A percentile compares a stretch with the other conserved stretches of the same genome.
Conservation (phyloP, 2,113 vertebrate genomes). For the Nipponia nippon region DNA sequence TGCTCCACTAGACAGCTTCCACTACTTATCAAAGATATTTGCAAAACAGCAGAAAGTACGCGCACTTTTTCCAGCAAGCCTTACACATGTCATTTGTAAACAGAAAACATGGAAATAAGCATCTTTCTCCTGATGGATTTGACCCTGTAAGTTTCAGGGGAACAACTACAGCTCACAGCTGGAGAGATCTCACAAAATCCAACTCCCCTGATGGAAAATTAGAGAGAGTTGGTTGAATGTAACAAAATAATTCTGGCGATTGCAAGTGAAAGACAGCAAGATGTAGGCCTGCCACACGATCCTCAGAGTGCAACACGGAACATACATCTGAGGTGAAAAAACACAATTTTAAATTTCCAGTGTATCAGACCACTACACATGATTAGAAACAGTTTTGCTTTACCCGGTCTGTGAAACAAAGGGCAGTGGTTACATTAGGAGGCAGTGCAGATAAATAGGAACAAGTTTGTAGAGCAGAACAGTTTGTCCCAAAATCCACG, state of each 20-base stretch:
- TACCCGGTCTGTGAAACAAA: not conserved
- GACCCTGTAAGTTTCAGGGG: not conserved
- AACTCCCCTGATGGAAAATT: not conserved
- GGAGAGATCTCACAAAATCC: not conserved
- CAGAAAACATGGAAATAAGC: not conserved
- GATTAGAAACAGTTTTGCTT: not conserved
- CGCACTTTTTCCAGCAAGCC: not conserved
- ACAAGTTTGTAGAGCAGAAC: not conserved
- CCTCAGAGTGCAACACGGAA: rapidly evolving
- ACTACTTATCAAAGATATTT: not conserved
- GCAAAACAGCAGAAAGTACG: not conserved
- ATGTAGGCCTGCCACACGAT: not conserved
- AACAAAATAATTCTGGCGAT: not conserved
- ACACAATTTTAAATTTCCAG: not conserved
- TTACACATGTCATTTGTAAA: not conserved
- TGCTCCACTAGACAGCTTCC: not conserved
- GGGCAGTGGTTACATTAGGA: not conserved
- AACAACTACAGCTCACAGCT: not conserved
- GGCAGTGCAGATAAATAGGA: not conserved
- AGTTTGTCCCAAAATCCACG: not conserved
- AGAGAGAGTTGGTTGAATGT: not conserved
- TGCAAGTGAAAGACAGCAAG: not conserved
- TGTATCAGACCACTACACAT: not conserved
- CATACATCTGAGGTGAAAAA: not conserved
- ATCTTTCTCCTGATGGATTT: not conserved